A percentile compares a stretch with the other conserved stretches of the same genome.
Conservation (phyloP, 2,888 invertebrate genomes). For the Conistra vaccinii region DNA sequence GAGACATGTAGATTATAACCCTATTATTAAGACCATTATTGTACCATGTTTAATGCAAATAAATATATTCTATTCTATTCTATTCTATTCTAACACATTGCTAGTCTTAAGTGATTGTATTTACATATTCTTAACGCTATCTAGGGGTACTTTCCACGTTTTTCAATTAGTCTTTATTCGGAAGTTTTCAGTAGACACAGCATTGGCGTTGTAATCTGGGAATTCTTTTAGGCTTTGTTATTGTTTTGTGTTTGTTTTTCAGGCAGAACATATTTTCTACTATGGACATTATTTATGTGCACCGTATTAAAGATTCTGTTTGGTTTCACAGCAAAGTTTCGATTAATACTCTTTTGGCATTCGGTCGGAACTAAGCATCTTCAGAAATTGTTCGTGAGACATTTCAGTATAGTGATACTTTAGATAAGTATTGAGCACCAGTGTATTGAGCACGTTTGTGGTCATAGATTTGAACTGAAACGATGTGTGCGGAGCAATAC, state of each 20-base stretch:
- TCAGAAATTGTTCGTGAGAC: background rate
- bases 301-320: background rate
- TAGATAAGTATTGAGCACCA: background rate
- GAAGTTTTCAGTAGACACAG: conserved; percentile 9
- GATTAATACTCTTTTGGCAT: background rate
- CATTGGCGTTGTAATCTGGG: background rate
- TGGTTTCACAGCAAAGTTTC: background rate
- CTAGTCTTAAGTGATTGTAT: conserved; percentile 14
- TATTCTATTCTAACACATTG: too few species aligned
- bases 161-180: conserved; percentile 30
- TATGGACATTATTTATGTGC: background rate
- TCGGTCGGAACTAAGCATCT: background rate
- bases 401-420: background rate
- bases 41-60: too few species aligned
- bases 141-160: conserved; percentile 18
- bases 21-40: too few species aligned
- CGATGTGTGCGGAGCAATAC: background rate
- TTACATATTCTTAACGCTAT: conserved; percentile 18
- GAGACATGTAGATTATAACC: too few species aligned
- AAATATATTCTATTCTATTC: too few species aligned
- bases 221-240: conserved; percentile 9
- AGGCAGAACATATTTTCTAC: too few species aligned
- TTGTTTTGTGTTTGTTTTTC: background rate
- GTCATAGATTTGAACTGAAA: background rate
- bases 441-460: background rate